Evolutionary conservation across 2,888 invertebrate species (phyloP), one percentile per base, ranked within the genome.

Genomic region (Alsophila aescularia): DNA sequence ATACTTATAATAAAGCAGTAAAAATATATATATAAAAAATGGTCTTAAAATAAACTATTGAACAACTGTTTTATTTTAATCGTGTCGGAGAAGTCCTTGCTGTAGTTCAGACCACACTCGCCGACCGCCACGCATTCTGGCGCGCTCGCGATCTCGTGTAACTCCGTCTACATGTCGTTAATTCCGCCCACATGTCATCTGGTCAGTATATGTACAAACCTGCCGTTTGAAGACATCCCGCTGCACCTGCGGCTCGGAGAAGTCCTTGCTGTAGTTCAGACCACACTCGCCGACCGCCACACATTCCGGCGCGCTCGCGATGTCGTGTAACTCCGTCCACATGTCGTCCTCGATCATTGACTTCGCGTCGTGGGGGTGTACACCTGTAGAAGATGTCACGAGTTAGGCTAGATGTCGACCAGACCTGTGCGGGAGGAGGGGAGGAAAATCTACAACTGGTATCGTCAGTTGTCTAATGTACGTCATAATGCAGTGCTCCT

Each of bases 271-370:
- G 85, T 97, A 98, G 92, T 98, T 98, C 65, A 98, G 93, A 29
- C 98, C 98, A 83, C 98, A 98, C 83, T 98, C 98, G 14, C 98
- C 98, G 34, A 98, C 93, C 2, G 98, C 98, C 24, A 98, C 98
- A 84, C 98, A 98, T 89, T 98, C 97, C 2, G 95, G 95, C 75
- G 96, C 97, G 45, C 93, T 92, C 13, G 96, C 96, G 64, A 96
- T 94, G 62, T 93, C 93, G 72, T 93, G 93, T 52, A 98, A 88
- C 75, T 96, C 96, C 35, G 94, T 93, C 97, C 98, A 98, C 77
- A 92, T 87, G 53, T 93, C 93, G 70, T 95, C 95, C 60, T 95
- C 95, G 40, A 94, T 92, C 88, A 95, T 95, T 2, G 96, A 96
- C 87, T 97, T 98, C 0, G 98, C 97, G 90, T 98, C 98, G 85